Evolutionary conservation across 2,797 vertebrate species (phyloP).

Genomic region (Lutjanus campechanus): DNA sequence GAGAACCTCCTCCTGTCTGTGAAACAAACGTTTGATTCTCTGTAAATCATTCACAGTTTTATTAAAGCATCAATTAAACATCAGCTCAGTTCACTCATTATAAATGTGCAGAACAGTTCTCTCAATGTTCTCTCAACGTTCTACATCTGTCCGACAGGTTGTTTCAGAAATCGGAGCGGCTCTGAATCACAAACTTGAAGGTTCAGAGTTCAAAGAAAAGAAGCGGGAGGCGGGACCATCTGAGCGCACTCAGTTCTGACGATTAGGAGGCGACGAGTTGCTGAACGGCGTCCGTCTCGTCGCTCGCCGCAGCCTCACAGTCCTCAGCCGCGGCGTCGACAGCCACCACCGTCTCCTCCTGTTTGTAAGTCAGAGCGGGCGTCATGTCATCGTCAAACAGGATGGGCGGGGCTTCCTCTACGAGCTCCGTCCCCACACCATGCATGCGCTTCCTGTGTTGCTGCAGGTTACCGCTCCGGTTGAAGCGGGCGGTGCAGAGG

Average conservation of each 20-base stretch:
- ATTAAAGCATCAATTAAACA: too few relatives aligned
- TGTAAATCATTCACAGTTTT: too few relatives aligned
- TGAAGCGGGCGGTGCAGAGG: slow-evolving; percentile 69
- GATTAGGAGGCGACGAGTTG: background rate
- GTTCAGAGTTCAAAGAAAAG: background rate
- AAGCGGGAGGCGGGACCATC: background rate
- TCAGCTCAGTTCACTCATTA: too few relatives aligned
- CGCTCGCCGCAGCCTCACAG: accelerated
- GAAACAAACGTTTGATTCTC: too few relatives aligned
- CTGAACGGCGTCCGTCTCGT: background rate
- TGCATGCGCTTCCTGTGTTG: slow-evolving; percentile 77
- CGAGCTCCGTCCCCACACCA: background rate
- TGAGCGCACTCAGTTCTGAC: background rate
- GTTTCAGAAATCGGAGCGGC: background rate
- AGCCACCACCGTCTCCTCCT: slow-evolving; percentile 53
- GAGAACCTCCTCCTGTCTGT: too few relatives aligned
- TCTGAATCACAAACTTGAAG: too few relatives aligned
- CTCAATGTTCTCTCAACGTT: background rate
- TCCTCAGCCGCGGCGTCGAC: accelerated
- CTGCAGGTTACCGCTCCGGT: slow-evolving; percentile 76
- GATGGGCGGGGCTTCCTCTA: slow-evolving; percentile 34
- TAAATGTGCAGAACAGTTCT: too few relatives aligned
- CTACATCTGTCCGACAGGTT: too few relatives aligned
- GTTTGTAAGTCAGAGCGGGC: slow-evolving; percentile 41
- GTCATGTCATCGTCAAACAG: slow-evolving; percentile 60